Evolutionary conservation across 2,797 vertebrate genomes (phyloP), one percentile per base, ranked within the genome.

Genomic region (Trachurus trachurus): DNA sequence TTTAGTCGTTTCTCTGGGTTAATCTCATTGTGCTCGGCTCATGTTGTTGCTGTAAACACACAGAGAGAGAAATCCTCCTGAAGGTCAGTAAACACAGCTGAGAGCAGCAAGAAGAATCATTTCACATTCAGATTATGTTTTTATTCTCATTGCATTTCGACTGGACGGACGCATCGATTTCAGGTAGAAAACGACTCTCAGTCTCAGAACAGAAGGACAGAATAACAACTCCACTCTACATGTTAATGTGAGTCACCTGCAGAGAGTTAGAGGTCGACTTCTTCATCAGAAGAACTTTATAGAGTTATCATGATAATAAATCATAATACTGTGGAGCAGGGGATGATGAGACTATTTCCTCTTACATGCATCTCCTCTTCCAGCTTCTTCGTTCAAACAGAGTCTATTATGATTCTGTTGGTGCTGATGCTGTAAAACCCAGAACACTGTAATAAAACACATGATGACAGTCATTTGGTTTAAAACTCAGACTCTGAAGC

Each of bases 61-160:
- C 60, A 26, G n/a, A n/a, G n/a, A 64, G 37, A 21, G 44, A 76
- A 66, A 73, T 81, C 29, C 39, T 54, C 66, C 26, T 58, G 71
- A 90, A 88, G 81, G 76, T 85, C 78, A 89, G 29, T 67, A 54
- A 63, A 76, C 12, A 70, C 9, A 66, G 44, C 42, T 67, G 52
- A 63, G 4, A n/a, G n/a, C n/a, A 60, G 34, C 22, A 69, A 52
- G 37, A 69, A 7, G 29, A 74, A 10, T 54, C n/a, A n/a, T n/a
- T n/a, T n/a, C n/a, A n/a, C n/a, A 66, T 62, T 45, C 29, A 67
- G 56, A 59, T 42, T 49, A 39, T 47, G 50, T 66, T 74, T 76
- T 66, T 9, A n/a, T 57, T 58, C 29, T 52, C 31, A 15, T 9
- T 74, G 71, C 13, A 12, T 34, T 34, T 50, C 10, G 21, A 60